phyloP scores from a whole-genome alignment of 2,797 vertebrate genomes.

The Rhinatrema bivittatum region DNA sequence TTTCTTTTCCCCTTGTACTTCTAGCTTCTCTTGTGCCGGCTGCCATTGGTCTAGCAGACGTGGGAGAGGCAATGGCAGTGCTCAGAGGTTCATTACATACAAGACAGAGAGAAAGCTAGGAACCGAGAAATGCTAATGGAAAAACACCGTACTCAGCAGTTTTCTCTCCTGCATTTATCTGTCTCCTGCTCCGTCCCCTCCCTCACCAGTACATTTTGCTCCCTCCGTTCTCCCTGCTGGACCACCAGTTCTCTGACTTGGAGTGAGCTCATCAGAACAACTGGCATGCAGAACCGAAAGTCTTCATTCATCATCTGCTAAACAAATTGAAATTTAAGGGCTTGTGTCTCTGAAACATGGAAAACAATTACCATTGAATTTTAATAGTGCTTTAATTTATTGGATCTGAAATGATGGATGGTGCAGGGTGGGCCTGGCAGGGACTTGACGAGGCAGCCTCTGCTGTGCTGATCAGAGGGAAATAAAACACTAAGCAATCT shows the following conservation, averaged over 20 bases:
- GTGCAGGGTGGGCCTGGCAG: slow-evolving; percentile 9
- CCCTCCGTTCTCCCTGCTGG: not conserved
- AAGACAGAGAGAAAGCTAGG: no score
- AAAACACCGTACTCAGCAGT: no score
- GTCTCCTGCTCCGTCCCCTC: not conserved
- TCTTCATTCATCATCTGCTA: slow-evolving; percentile 28
- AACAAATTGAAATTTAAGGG: slow-evolving; percentile 38
- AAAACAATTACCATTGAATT: slow-evolving; percentile 40
- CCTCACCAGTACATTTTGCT: not conserved
- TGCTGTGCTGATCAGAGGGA: slow-evolving; percentile 10
- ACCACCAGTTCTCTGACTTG: no score
- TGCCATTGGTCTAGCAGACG: no score
- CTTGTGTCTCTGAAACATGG: slow-evolving; percentile 28
- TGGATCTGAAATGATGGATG: slow-evolving; percentile 36
- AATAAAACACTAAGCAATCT: slow-evolving; percentile 18
- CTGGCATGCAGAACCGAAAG: no score
- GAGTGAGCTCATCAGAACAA: no score
- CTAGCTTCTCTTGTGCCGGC: no score
- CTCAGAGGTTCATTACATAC: no score
- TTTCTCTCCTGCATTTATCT: accelerated
- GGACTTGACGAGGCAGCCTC: slow-evolving; percentile 1
- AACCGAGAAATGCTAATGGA: no score
- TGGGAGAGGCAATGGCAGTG: no score
- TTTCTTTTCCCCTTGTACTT: no score
- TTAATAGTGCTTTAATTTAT: slow-evolving; percentile 27